Conservation (phyloP, 2,888 invertebrate genomes). For the Drosophila eohydei region DNA sequence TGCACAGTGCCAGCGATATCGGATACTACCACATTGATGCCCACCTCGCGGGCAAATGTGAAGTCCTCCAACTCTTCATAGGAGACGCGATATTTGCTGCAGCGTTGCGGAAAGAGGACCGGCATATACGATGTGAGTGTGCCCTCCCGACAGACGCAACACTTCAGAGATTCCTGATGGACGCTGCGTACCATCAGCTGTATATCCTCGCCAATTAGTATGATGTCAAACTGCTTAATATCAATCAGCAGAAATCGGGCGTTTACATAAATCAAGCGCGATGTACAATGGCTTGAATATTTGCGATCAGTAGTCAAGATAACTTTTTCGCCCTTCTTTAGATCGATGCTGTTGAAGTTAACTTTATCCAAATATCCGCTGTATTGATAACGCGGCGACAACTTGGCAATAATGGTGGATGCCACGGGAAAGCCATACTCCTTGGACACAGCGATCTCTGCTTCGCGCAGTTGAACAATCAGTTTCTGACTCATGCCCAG, state of each 20-base stretch:
- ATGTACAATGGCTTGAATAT: constrained; percentile 54
- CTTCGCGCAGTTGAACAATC: constrained; percentile 72
- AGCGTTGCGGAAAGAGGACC: constrained; percentile 74
- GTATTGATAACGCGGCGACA: constrained; percentile 79
- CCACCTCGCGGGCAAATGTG: constrained; percentile 78
- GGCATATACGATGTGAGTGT: constrained; percentile 65
- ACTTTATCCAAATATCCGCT: constrained; percentile 63
- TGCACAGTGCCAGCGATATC: constrained; percentile 56
- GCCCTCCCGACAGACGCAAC: constrained; percentile 71
- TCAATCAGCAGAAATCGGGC: constrained; percentile 74
- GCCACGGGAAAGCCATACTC: constrained; percentile 72
- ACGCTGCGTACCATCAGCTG: constrained; percentile 65
- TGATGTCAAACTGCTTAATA: constrained; percentile 70
- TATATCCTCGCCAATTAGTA: constrained; percentile 74
- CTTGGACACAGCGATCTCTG: constrained; percentile 68
- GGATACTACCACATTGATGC: constrained; percentile 77
- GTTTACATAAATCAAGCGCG: constrained; percentile 73
- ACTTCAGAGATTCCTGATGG: constrained; percentile 45
- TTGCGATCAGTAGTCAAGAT: constrained; percentile 66
- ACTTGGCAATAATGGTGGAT: constrained; percentile 70
- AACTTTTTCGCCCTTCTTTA: constrained; percentile 48
- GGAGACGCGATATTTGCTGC: constrained; percentile 67
- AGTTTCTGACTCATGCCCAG: constrained; percentile 64
- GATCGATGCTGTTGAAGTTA: neutral
- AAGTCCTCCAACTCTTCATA: constrained; percentile 83